Base-by-base conservation (phyloP, 2,797 vertebrate species). In the Halcyon leucocephala region DNA sequence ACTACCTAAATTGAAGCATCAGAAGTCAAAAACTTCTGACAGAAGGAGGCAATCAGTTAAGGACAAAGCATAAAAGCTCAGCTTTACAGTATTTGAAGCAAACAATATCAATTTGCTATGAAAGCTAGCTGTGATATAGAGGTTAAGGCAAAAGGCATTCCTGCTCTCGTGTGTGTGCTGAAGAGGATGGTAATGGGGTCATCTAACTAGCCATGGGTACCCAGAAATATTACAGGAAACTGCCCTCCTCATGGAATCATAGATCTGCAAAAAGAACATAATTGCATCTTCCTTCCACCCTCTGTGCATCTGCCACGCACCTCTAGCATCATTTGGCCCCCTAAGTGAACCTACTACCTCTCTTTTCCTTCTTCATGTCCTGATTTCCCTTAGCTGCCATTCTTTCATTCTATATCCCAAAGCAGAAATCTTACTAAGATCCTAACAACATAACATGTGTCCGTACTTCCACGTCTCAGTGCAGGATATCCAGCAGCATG, bases 381-480 rank as follows among this genome's bases (percentile, higher is more conserved):
- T 31, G 39, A 37, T 72, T 72, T 81, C 49, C 31, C 37, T 81
- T 28, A 64, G 25, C 28, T 77, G 33, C 21, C 3, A 7, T 42
- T 21, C 42, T 58, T 66, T 64, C 28, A 25, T 62, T 67, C 28
- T 84, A 13, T 7, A 12, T 18, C 24, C 9, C 28, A 66, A 57
- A 80, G 3, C 0, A 35, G 35, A 58, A 76, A 67, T 26, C 52
- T 54, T 51, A 26, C 17, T 10, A 67, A 51, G 20, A 65, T 33
- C 9, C 8, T 33, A 10, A 19, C 35, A 65, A 21, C 1, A 4
- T 20, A 24, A 58, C 1, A 0, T 14, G 29, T 2, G 1, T 31
- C 48, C n/a, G 4, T 12, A 41, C 12, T 46, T n/a, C 20, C 52
- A 6, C 2, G 17, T 22, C 42, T 80, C 29, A 29, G 13, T 7